Evolutionary conservation across 2,797 vertebrate genomes (phyloP), one percentile per base, ranked within the genome.

Genomic region (Cossypha heuglini): DNA sequence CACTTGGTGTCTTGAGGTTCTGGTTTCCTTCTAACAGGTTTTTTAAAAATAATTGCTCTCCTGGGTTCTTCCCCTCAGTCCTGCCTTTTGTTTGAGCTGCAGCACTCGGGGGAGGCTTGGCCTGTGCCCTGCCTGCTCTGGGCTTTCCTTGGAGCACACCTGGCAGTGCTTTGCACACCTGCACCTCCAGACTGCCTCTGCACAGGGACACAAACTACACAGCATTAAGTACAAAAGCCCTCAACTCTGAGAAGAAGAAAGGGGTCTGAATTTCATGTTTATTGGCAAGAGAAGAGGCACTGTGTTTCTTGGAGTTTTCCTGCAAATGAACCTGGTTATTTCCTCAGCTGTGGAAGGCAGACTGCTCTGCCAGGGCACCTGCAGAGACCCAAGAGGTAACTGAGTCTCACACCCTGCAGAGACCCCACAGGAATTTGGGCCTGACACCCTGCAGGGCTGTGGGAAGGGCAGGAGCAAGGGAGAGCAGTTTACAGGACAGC

Each of bases 381-480:
- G 43, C 51, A 52, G 58, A 18, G 13, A 22, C 40, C 28, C 33
- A 6, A 10, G 6, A n/a, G 51, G 33, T 26, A 11, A 9, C 1
- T 15, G 21, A 15, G n/a, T 24, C 55, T 64, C 0, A 0, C n/a
- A 48, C 6, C 15, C 52, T 55, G 45, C 28, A 40, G 45, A 42
- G 25, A 45, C 10, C n/a, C n/a, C 31, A 4, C 3, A n/a, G n/a
- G 25, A n/a, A 6, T 17, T 2, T 1, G 5, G 7, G 42, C 15
- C 62, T 63, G 2, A 0, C 22, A 51, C 3, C 13, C 51, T 67
- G 33, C 24, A 45, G 46, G n/a, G 21, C 33, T 69, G 26, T 11
- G 51, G 17, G 10, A 86, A 58, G 29, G 51, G 43, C 75, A 90
- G 64, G 40, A 74, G 20, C 38, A 59, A 43, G n/a, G 2, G 62